Evolutionary conservation across 2,797 vertebrate genomes (phyloP).

Genomic region (Rhinatrema bivittatum): DNA sequence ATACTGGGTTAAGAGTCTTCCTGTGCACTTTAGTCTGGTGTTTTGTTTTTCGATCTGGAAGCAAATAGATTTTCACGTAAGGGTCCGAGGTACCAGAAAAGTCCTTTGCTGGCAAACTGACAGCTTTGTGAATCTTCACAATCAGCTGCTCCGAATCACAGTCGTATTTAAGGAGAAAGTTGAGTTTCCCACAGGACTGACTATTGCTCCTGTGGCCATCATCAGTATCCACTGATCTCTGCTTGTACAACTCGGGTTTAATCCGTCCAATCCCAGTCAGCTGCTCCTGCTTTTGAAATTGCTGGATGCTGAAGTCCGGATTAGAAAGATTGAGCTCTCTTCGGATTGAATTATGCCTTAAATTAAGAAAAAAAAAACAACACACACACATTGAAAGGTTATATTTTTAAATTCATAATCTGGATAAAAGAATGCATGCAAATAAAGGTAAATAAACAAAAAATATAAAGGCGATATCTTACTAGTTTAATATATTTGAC

Average conservation of each 20-base stretch:
- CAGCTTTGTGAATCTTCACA: conserved; percentile 94
- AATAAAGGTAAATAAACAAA: too few relatives aligned
- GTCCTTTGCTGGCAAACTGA: conserved; percentile 93
- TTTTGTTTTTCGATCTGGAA: conserved; percentile 94
- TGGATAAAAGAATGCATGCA: too few relatives aligned
- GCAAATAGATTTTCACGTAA: conserved; percentile 95
- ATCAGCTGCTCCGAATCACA: conserved; percentile 94
- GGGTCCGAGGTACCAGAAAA: conserved; percentile 97
- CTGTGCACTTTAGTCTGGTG: conserved; percentile 98
- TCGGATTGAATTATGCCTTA: conserved; percentile 87
- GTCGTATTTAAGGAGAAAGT: conserved; percentile 93
- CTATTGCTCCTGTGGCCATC: conserved; percentile 70
- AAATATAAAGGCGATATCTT: too few relatives aligned
- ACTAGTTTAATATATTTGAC: too few relatives aligned
- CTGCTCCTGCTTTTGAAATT: conserved; percentile 93
- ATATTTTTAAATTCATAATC: too few relatives aligned
- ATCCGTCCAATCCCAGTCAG: conserved; percentile 90
- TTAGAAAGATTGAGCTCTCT: conserved; percentile 96
- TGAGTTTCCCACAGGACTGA: conserved; percentile 82
- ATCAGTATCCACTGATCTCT: conserved; percentile 86
- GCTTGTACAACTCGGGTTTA: conserved; percentile 95
- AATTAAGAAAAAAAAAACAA: conserved; percentile 34
- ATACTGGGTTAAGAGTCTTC: conserved; percentile 94
- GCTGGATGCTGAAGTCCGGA: conserved; percentile 92
- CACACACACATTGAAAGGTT: conserved; percentile 20